Conservation (phyloP, 2,113 vertebrate species). For the Thalassarche chlororhynchos region DNA sequence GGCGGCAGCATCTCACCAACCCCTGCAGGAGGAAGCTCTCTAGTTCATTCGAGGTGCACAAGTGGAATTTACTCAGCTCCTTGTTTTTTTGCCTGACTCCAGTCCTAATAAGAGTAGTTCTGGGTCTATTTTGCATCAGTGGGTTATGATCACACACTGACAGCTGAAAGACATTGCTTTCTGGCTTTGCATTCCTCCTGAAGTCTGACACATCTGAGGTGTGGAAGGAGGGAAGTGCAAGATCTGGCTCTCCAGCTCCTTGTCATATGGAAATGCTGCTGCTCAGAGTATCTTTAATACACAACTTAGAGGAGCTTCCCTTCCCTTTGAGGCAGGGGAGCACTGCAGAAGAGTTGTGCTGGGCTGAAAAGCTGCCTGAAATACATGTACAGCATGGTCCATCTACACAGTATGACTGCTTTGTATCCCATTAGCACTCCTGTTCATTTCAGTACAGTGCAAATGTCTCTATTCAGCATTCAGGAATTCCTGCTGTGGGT, state of each 20-base stretch:
- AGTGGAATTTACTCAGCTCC: background rate
- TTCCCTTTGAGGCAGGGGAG: background rate
- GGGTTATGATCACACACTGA: background rate
- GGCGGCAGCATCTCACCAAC: background rate
- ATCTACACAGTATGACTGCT: background rate
- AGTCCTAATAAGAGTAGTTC: background rate
- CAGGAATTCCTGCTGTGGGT: background rate
- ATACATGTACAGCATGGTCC: background rate
- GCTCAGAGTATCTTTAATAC: background rate
- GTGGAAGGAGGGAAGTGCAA: background rate
- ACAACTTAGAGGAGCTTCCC: background rate
- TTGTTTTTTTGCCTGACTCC: background rate
- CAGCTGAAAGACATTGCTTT: background rate
- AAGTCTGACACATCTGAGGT: conserved; percentile 33
- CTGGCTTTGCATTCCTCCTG: background rate
- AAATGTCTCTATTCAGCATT: background rate
- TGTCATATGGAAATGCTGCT: background rate
- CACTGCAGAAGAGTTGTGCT: background rate
- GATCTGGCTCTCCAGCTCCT: background rate
- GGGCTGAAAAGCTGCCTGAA: background rate
- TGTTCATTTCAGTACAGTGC: background rate
- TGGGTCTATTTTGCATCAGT: background rate
- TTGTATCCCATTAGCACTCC: background rate
- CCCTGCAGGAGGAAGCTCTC: background rate
- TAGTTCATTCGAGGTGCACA: accelerated